Evolutionary conservation across 2,113 vertebrate genomes (phyloP), one percentile per base, ranked within the genome.

Genomic region (Synodontis membranacea): DNA sequence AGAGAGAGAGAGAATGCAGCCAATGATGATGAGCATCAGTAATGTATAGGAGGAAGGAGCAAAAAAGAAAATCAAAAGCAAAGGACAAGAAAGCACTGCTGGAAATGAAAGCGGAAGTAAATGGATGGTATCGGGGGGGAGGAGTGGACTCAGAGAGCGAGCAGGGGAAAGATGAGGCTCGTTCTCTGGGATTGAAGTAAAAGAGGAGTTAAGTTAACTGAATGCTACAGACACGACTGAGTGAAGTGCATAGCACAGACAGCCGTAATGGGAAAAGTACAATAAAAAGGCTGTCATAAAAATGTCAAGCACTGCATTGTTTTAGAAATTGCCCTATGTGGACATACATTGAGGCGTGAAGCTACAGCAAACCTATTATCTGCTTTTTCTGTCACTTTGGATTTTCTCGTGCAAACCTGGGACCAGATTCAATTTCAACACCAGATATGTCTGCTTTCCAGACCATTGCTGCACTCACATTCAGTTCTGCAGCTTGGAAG

Each of bases 281-380:
- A 91, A 93, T 91, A 90, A 84, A 93, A 91, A 89, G 93, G 84
- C 93, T 94, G 94, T 95, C 95, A 95, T 86, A 82, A 89, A 92
- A 84, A 93, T 89, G 90, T 94, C 94, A 94, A 91, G 91, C 92
- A 89, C 88, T 74, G 90, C 92, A 93, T 92, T 87, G 91, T 92
- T 94, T 92, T 92, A 93, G 92, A 94, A 94, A 95, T 91, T 92
- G 91, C 93, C 93, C 90, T 92, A 93, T 94, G 94, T 93, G 94
- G 94, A 95, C 94, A 91, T 84, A 94, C 94, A 91, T 91, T 93
- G 92, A 93, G 93, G 93, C 94, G 91, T 94, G 94, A 95, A 93
- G 92, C 92, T 95, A 93, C 94, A 94, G 93, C 93, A 92, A 95
- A 95, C 93, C 94, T 93, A 95, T 95, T 95, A 95, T 95, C 94